phyloP scores from a whole-genome alignment of 2,113 vertebrate genomes.

The Noctilio leporinus region DNA sequence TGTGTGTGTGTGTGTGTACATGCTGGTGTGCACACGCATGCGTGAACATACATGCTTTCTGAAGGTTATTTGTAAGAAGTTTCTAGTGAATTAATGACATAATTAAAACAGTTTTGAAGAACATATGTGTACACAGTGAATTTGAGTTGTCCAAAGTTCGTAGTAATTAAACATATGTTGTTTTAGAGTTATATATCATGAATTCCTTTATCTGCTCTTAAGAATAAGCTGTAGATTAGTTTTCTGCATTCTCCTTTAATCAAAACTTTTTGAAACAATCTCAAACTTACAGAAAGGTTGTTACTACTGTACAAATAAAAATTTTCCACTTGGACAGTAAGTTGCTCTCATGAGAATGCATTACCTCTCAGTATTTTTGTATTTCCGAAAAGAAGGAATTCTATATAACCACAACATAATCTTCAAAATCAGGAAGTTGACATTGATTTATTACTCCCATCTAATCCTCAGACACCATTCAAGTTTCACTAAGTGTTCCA shows the following conservation, averaged over 20 bases:
- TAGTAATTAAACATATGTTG: slow-evolving; percentile 20
- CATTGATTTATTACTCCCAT: background rate
- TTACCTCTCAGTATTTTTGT: background rate
- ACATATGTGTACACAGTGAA: background rate
- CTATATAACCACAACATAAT: background rate
- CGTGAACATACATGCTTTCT: background rate
- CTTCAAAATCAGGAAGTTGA: background rate
- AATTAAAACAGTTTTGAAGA: slow-evolving; percentile 28
- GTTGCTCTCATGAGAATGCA: background rate
- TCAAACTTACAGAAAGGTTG: slow-evolving; percentile 5
- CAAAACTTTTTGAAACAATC: background rate
- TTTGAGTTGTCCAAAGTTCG: background rate
- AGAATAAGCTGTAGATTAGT: background rate
- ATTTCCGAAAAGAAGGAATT: slow-evolving; percentile 11
- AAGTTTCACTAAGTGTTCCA: background rate
- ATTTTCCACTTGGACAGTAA: background rate
- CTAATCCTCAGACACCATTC: background rate
- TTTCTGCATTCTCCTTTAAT: slow-evolving; percentile 20
- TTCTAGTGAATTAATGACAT: background rate
- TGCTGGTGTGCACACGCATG: background rate
- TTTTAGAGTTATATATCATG: background rate
- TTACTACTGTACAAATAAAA: slow-evolving; percentile 27
- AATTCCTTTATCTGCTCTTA: slow-evolving; percentile 1
- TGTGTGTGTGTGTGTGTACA: background rate
- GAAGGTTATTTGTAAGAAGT: slow-evolving; percentile 31